Evolutionary conservation across 2,113 vertebrate genomes (phyloP), one percentile per base, ranked within the genome.

Genomic region (Lepidothrix coronata): DNA sequence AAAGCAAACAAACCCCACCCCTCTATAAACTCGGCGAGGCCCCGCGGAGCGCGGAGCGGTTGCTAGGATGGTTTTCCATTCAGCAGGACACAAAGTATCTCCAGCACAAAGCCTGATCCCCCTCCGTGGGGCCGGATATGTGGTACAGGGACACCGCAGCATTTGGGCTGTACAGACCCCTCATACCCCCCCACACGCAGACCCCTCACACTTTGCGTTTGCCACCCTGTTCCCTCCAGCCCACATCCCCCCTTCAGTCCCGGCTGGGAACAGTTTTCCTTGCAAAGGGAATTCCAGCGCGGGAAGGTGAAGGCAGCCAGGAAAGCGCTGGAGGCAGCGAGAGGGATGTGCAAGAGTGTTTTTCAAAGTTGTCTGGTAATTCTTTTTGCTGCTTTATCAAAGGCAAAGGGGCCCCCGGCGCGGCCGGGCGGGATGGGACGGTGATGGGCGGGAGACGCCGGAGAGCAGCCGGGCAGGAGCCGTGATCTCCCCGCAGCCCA

Each of bases 351-450:
- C 22, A 5, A 54, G 94, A 95, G 79, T 86, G 90, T 48, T 75
- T 58, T 48, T 46, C 9, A 66, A 97, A 97, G 93, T 96, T 91
- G 14, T 77, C 78, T 8, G 55, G 9, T 8, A 31, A 46, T 85
- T 68, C 10, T 41, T 87, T 83, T 59, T 17, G 9, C 72, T 61
- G 82, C 35, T 49, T 43, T 44, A 58, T 43, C 46, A 72, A 28
- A 91, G 31, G 52, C 15, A 48, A 28, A 33, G 23, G 54, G 33
- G 88, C 1, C 28, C 49, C 54, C 33, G 2, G 0, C 0, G 17
- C 0, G 4, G 20, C 15, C 3, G 20, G 55, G 12, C 14, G 57
- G 39, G 84, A 37, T 0, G 31, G 92, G 77, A 20, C 1, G 1
- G 28, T 7, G n/a, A 18, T 0, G 12, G 35, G n/a, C 25, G 23